Conservation (phyloP, 2,888 invertebrate species). For the Pandemis cinnamomeana region DNA sequence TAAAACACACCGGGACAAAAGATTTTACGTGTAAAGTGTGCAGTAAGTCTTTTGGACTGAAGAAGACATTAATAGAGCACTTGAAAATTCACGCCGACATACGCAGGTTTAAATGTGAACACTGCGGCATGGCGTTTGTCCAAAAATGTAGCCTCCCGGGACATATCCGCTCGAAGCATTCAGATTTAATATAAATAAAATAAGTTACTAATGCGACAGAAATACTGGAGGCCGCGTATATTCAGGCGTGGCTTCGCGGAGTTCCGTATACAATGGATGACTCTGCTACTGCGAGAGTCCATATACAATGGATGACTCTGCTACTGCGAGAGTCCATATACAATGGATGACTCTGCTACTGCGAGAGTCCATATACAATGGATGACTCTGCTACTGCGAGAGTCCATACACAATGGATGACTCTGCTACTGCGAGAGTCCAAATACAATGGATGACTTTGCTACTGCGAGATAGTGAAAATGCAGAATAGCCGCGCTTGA, state of each 20-base stretch:
- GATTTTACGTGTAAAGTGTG: constrained; percentile 58
- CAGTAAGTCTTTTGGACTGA: constrained; percentile 56
- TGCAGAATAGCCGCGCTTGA: neutral
- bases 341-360: too few species aligned
- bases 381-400: too few species aligned
- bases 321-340: too few species aligned
- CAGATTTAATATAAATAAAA: constrained; percentile 7
- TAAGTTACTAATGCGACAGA: neutral
- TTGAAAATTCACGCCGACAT: constrained; percentile 53
- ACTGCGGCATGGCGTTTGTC: constrained; percentile 49
- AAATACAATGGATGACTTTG: too few species aligned
- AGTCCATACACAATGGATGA: too few species aligned
- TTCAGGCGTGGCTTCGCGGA: too few species aligned
- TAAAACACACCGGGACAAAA: constrained; percentile 54
- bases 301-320: too few species aligned
- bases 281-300: too few species aligned
- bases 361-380: too few species aligned
- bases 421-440: too few species aligned
- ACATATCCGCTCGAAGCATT: constrained; percentile 57
- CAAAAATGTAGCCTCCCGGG: constrained; percentile 52
- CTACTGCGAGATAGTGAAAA: neutral
- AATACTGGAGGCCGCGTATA: too few species aligned
- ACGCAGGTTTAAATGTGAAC: constrained; percentile 46
- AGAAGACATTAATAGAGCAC: constrained; percentile 56
- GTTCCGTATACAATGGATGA: too few species aligned